A percentile compares a stretch with the other conserved stretches of the same genome.
These are phyloP conservation scores for Orchesellides sinensis DNA, from an alignment of 2,888 invertebrate species.

Conservation along the genomic window DNA sequence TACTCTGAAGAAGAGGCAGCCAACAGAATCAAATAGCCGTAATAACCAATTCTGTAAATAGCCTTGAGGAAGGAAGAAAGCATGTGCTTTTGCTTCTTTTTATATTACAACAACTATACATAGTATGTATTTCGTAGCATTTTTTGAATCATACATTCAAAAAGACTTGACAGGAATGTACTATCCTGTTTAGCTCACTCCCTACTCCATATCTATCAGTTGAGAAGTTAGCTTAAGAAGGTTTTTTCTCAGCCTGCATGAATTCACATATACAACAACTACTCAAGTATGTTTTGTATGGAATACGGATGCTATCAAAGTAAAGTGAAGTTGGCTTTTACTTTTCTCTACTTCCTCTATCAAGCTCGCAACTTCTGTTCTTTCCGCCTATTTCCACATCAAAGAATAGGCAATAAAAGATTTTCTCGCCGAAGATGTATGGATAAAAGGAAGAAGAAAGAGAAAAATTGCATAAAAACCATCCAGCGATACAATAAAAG, in stretches of 20 bases:
- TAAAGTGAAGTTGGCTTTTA: slow-evolving; percentile 6
- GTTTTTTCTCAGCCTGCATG: slow-evolving; percentile 3
- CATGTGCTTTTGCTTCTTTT: not conserved
- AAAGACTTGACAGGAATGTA: not conserved
- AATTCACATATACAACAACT: not conserved
- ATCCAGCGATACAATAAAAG: not conserved
- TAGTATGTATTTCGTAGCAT: not conserved
- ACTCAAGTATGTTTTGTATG: not conserved
- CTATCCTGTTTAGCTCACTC: slow-evolving; percentile 1
- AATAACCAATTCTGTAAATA: slow-evolving; percentile 27
- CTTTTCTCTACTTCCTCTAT: not conserved
- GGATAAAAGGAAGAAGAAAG: not conserved
- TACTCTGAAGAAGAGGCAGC: not conserved
- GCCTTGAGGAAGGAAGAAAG: slow-evolving; percentile 11
- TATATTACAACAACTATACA: not conserved
- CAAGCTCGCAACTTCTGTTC: slow-evolving; percentile 3
- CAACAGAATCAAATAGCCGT: slow-evolving; percentile 28
- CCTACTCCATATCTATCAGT: not conserved
- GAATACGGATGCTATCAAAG: slow-evolving; percentile 13
- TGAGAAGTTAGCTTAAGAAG: slow-evolving; percentile 9
- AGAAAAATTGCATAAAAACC: slow-evolving; percentile 32
- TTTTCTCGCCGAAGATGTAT: slow-evolving; percentile 19
- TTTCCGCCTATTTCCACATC: slow-evolving; percentile 22
- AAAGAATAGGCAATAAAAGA: slow-evolving; percentile 38
- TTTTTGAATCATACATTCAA: not conserved